Evolutionary conservation across 2,113 vertebrate species (phyloP).

Genomic region (Clarias batrachus): DNA sequence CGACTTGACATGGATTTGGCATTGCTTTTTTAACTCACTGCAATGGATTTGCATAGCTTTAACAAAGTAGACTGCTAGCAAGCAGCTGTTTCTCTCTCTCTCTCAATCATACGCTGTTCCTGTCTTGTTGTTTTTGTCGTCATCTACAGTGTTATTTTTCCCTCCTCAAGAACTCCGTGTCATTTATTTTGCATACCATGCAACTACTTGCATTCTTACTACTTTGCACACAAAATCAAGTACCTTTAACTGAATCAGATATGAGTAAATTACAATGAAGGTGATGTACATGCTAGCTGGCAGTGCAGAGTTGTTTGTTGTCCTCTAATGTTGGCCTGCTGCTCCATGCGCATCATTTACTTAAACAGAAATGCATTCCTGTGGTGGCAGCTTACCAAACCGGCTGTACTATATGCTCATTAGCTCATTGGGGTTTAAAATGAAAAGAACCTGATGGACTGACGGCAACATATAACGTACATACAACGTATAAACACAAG

Average conservation of each 20-base stretch:
- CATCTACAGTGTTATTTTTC: neutral
- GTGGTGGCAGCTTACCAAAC: constrained; percentile 66
- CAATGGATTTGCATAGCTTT: constrained; percentile 9
- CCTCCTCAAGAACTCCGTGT: neutral
- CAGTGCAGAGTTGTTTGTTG: neutral
- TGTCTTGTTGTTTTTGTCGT: neutral
- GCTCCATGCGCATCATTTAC: constrained; percentile 61
- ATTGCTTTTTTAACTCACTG: neutral
- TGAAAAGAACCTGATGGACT: constrained; percentile 47
- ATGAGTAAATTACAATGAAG: neutral
- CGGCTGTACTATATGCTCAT: constrained; percentile 72
- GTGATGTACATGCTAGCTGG: neutral
- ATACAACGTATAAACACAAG: no score
- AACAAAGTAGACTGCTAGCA: neutral
- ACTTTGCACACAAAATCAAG: neutral
- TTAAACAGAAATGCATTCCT: constrained; percentile 67
- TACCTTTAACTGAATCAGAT: neutral
- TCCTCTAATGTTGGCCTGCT: neutral
- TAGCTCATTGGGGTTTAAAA: constrained; percentile 56
- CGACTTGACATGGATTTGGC: neutral
- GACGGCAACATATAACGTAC: no score
- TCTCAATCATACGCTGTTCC: neutral
- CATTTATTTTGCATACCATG: neutral
- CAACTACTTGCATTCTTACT: neutral
- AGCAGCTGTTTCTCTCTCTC: neutral